Evolutionary conservation across 2,888 invertebrate genomes (phyloP), one percentile per base, ranked within the genome.

Genomic region (Hedychridium roseum): DNA sequence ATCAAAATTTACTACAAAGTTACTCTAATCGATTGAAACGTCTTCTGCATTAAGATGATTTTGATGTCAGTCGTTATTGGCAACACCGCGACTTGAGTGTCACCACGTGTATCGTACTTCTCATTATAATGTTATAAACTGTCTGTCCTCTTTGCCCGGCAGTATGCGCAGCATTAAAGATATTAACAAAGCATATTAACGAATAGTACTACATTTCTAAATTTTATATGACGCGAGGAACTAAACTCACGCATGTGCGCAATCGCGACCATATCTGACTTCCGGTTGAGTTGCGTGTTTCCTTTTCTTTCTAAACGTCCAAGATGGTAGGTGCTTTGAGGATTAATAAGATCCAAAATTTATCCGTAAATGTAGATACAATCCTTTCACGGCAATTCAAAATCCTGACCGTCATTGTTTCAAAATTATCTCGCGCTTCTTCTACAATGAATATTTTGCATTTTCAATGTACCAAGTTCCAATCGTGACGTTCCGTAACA

Each of bases 311-410:
- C 64, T 48, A 68, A 63, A 64, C 64, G 58, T 63, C 54, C 68
- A 77, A 72, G 63, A 77, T 77, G 77, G 77, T 76, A 69, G 66
- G 76, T 71, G 32, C 20, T 27, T 14, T 15, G 1, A 9, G 7
- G 31, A 26, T 5, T 14, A n/a, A 32, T 14, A 12, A 12, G 35
- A 14, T 30, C 12, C 6, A n/a, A 43, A 43, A 23, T 47, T 47
- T 11, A 63, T 63, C 62, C 23, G 9, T 3, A 3, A 20, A 35
- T 47, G 34, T 15, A 3, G 3, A 2, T 4, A 6, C 9, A 18
- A 62, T 62, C 60, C 5, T 32, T 26, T 1, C n/a, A 9, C n/a
- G 6, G 2, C 7, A 2, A 15, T 6, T 27, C 4, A 16, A 3
- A 16, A 12, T 16, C n/a, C n/a, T n/a, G n/a, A n/a, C n/a, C n/a